phyloP scores from a whole-genome alignment of 2,888 invertebrate species.

The Chalcis sispes region DNA sequence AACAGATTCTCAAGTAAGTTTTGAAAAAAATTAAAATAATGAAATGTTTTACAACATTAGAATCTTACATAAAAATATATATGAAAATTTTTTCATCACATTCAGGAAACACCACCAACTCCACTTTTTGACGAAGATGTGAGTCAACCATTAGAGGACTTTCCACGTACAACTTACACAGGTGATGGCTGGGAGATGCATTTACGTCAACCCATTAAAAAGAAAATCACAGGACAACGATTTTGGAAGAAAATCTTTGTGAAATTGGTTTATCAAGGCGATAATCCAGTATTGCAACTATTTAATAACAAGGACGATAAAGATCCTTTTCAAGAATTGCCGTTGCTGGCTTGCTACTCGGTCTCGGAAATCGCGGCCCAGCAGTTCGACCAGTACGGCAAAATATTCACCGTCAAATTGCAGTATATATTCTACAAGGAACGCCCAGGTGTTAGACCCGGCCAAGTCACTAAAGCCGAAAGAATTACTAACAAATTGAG shows the following conservation, averaged over 20 bases:
- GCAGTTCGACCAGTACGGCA: constrained; percentile 99
- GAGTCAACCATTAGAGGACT: constrained; percentile 93
- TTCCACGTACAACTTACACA: constrained; percentile 86
- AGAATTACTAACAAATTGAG: constrained; percentile 92
- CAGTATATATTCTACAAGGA: constrained; percentile 99
- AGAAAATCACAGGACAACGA: constrained; percentile 95
- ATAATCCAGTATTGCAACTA: constrained; percentile 90
- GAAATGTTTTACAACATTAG: no score
- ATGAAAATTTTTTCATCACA: no score
- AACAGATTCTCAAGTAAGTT: constrained; percentile 71
- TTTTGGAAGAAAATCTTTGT: constrained; percentile 99
- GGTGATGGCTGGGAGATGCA: constrained; percentile 98
- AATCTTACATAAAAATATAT: background rate
- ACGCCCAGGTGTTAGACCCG: constrained; percentile 95
- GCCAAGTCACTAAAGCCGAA: constrained; percentile 95
- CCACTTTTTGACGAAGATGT: constrained; percentile 96
- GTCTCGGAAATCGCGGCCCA: constrained; percentile 96
- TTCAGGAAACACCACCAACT: constrained; percentile 93
- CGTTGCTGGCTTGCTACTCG: constrained; percentile 95
- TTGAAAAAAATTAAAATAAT: constrained; percentile 63
- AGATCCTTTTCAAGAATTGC: constrained; percentile 96
- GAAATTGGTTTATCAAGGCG: constrained; percentile 85
- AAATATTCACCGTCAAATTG: constrained; percentile 98
- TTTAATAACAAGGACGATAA: constrained; percentile 89
- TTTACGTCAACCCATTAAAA: constrained; percentile 95